phyloP scores from a whole-genome alignment of 2,888 invertebrate genomes.

The Torymus tubicola region DNA sequence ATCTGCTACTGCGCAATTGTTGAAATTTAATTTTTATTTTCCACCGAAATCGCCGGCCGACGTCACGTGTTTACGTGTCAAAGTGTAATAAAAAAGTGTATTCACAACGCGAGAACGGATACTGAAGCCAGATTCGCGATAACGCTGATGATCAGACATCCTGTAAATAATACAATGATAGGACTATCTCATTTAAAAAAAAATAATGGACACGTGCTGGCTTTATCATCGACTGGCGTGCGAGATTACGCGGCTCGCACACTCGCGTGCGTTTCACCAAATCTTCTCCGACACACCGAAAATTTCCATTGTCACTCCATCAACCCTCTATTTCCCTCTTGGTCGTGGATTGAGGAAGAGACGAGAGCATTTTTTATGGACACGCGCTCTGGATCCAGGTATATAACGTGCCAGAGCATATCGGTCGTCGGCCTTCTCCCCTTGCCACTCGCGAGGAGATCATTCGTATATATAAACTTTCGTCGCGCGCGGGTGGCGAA shows the following conservation, averaged over 20 bases:
- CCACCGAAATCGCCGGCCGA: neutral
- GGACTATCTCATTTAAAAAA: neutral
- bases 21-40: too few species aligned
- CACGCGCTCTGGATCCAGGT: constrained; percentile 1
- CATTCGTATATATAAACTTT: constrained; percentile 43
- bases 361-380: constrained; percentile 39
- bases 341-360: constrained; percentile 7
- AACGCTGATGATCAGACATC: neutral
- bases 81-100: neutral
- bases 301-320: too few species aligned
- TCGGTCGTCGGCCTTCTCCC: constrained; percentile 1
- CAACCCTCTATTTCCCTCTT: neutral
- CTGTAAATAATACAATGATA: neutral
- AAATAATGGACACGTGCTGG: too few species aligned
- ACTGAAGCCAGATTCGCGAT: constrained; percentile 18
- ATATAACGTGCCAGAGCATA: neutral
- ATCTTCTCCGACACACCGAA: too few species aligned
- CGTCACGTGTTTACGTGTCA: neutral
- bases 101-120: constrained; percentile 1
- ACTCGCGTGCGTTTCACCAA: too few species aligned
- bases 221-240: too few species aligned
- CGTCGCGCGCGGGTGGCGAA: constrained; percentile 27
- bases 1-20: too few species aligned
- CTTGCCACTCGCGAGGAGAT: constrained; percentile 1
- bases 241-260: too few species aligned